Percentiles rank a stretch among this genome's conserved stretches.
phyloP scores from a whole-genome alignment of 2,797 vertebrate species.

The Masticophis lateralis region DNA sequence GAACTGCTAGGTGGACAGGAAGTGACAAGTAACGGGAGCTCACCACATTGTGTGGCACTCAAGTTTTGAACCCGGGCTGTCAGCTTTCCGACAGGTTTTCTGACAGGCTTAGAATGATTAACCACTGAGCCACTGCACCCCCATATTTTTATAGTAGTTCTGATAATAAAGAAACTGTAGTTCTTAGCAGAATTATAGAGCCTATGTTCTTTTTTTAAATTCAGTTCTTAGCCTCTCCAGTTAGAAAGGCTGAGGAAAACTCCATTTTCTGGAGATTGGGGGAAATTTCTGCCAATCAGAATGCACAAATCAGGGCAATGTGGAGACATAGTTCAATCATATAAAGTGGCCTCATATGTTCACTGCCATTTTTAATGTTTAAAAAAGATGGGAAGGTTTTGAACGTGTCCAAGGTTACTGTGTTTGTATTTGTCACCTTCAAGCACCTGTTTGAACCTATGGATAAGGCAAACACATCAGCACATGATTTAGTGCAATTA shows the following conservation, averaged over 20 bases:
- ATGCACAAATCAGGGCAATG: neutral
- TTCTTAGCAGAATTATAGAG: neutral
- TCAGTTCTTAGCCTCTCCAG: neutral
- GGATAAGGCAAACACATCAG: slow-evolving; percentile 8
- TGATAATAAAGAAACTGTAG: neutral
- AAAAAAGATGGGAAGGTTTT: neutral
- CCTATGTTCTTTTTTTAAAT: neutral
- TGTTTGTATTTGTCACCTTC: neutral
- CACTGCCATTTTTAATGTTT: neutral
- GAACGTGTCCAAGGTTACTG: neutral
- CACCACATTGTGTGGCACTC: neutral
- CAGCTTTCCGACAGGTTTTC: neutral
- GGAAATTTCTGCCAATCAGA: neutral
- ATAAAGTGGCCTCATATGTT: neutral
- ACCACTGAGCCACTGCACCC: neutral
- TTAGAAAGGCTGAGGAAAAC: neutral
- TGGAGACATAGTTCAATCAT: neutral
- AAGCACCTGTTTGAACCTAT: neutral
- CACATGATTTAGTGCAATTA: slow-evolving; percentile 24
- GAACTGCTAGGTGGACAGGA: neutral
- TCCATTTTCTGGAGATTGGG: neutral
- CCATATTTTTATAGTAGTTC: neutral
- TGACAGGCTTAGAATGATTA: neutral
- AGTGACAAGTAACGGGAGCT: neutral
- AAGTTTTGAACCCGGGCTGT: neutral